Percentiles rank a stretch among this genome's conserved stretches.
phyloP scores from a whole-genome alignment of 1,140 invertebrate genomes.

The Nomia melanderi region DNA sequence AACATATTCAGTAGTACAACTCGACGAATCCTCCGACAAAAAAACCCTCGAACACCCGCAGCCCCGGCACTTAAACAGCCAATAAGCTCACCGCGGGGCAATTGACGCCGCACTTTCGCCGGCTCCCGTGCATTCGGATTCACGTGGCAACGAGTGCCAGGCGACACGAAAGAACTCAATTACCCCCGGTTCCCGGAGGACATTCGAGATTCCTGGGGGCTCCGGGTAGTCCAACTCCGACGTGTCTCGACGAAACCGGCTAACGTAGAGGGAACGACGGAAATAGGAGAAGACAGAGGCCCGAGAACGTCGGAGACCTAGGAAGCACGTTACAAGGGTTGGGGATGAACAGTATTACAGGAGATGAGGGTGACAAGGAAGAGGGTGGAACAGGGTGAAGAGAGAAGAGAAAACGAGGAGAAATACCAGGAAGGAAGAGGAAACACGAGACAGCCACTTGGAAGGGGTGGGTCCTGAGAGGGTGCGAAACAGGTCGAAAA shows the following conservation, averaged over 20 bases:
- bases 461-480: slow-evolving; percentile 1
- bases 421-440: slow-evolving; percentile 1
- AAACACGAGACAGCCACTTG: neutral
- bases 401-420: neutral
- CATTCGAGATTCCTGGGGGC: slow-evolving; percentile 46
- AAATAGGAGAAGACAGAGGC: slow-evolving; percentile 33
- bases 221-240: slow-evolving; percentile 23
- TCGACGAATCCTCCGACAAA: neutral
- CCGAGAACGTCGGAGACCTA: no score
- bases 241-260: slow-evolving; percentile 26
- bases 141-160: neutral
- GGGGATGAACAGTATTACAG: neutral
- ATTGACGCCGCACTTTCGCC: neutral
- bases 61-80: no score
- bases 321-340: no score
- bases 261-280: slow-evolving; percentile 43
- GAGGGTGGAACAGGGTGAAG: slow-evolving; percentile 30
- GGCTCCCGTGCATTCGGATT: neutral
- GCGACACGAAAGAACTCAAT: slow-evolving; percentile 68
- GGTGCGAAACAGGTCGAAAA: neutral
- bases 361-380: no score
- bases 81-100: no score
- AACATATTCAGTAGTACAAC: neutral
- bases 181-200: slow-evolving; percentile 48
- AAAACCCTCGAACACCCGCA: no score